These are phyloP conservation scores for Xiphophorus hellerii DNA, from an alignment of 2,113 vertebrate genomes.

Conservation along the genomic window DNA sequence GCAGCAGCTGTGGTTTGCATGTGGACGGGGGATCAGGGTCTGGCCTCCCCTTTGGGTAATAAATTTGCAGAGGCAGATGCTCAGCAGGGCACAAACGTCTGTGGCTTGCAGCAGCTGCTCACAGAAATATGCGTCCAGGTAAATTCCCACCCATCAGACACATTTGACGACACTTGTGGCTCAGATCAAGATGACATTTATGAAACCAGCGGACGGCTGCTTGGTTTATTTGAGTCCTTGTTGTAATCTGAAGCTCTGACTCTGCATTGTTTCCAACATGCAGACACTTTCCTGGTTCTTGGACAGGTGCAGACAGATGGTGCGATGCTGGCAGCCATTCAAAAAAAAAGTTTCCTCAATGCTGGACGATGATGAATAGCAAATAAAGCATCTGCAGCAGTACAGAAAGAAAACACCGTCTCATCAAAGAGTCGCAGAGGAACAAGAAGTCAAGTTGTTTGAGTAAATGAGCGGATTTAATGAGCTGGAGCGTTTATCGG, in stretches of 20 bases:
- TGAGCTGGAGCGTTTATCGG: conserved; percentile 21
- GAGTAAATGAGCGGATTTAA: conserved; percentile 20
- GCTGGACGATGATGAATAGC: conserved; percentile 61
- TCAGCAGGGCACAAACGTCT: conserved; percentile 60
- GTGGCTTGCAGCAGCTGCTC: conserved; percentile 69
- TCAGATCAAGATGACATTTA: not conserved
- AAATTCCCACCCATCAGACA: not conserved
- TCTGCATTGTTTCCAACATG: conserved; percentile 10
- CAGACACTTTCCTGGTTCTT: conserved; percentile 39
- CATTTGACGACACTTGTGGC: not conserved
- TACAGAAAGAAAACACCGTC: conserved; percentile 22
- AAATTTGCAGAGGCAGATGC: conserved; percentile 76
- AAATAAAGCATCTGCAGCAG: conserved; percentile 39
- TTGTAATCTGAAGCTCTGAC: conserved; percentile 16
- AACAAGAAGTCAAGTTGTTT: conserved; percentile 33
- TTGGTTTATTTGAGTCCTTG: not conserved
- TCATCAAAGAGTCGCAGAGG: conserved; percentile 36
- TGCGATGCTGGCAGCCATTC: conserved; percentile 53
- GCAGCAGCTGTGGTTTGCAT: conserved; percentile 71
- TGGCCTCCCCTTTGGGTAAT: conserved; percentile 74
- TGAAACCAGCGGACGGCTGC: not conserved
- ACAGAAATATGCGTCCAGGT: conserved; percentile 52
- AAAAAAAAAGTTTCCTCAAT: conserved; percentile 48
- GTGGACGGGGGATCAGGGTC: conserved; percentile 28
- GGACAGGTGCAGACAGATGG: conserved; percentile 69